Evolutionary conservation across 2,797 vertebrate genomes (phyloP), one percentile per base, ranked within the genome.

Genomic region (Enteromius afrohamiltoni): DNA sequence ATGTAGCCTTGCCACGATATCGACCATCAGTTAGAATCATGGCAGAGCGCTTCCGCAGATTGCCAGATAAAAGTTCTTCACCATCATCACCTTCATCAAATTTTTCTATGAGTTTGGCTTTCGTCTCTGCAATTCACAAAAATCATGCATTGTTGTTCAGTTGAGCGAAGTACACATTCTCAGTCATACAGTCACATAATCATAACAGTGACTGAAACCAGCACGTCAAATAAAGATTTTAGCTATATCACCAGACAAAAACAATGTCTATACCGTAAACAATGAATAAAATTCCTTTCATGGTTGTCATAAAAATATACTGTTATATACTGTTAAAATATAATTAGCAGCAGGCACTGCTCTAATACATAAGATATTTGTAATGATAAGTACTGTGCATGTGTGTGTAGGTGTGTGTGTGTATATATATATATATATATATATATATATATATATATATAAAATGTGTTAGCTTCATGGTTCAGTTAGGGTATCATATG

Each of bases 1-100:
- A 96, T 0, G 96, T 96, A 0, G 94, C 85, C 87, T 93, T 97
- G 37, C 98, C 98, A 69, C 86, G 91, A 83, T 99, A 99, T 73
- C 96, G 95, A 6, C 92, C 93, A 64, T 98, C 97, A 68, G 92
- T 88, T 10, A 97, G 93, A 87, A 92, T 89, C 4, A 88, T 62
- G 0, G 92, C 90, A 80, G 89, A 92, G 62, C 74, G 88, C 85
- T 93, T 97, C 76, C 96, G 91, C 89, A 99, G 93, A 9, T 85
- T 89, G 40, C 96, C 94, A 81, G 92, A 84, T 0, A 87, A 89
- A 26, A 89, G 37, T 26, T 82, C 29, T 1, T 92, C 64, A 2
- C 69, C 95, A 10, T 93, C 90, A 9, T 90, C 91, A 64, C 93
- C 95, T 86, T 96, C 97, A 55, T 94, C 93, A 89, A 97, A 97